These are phyloP conservation scores for Chaetops frenatus DNA, from an alignment of 2,113 vertebrate species.

Conservation along the genomic window DNA sequence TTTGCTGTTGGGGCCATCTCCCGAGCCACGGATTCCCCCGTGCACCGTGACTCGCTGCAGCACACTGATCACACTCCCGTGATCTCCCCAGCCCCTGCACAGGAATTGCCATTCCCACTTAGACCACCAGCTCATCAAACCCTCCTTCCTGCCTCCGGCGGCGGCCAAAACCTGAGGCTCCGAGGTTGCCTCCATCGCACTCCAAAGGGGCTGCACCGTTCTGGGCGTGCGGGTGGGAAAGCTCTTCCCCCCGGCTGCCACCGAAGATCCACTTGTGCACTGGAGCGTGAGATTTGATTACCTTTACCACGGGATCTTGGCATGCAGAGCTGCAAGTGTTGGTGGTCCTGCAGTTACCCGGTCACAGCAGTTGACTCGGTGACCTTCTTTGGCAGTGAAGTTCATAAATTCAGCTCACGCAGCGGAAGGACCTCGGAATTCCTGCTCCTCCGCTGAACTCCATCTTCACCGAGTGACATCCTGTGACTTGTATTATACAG, in stretches of 20 bases:
- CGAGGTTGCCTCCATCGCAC: neutral
- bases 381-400: conserved; percentile 4
- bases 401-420: neutral
- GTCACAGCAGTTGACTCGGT: conserved; percentile 20
- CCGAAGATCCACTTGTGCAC: neutral
- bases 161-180: neutral
- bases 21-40: neutral
- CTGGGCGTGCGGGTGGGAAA: neutral
- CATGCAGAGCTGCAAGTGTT: conserved; percentile 20
- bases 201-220: neutral
- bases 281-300: conserved; percentile 61
- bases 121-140: conserved; percentile 29
- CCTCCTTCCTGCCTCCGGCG: neutral
- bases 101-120: conserved; percentile 21
- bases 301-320: conserved; percentile 35
- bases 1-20: neutral
- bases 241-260: neutral
- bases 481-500: neutral
- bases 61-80: neutral
- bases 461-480: neutral
- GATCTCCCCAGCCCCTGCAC: neutral
- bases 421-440: neutral
- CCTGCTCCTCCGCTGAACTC: neutral
- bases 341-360: conserved; percentile 30
- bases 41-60: neutral